Evolutionary conservation across 2,113 vertebrate species (phyloP).

Genomic region (Callaeas wilsoni): DNA sequence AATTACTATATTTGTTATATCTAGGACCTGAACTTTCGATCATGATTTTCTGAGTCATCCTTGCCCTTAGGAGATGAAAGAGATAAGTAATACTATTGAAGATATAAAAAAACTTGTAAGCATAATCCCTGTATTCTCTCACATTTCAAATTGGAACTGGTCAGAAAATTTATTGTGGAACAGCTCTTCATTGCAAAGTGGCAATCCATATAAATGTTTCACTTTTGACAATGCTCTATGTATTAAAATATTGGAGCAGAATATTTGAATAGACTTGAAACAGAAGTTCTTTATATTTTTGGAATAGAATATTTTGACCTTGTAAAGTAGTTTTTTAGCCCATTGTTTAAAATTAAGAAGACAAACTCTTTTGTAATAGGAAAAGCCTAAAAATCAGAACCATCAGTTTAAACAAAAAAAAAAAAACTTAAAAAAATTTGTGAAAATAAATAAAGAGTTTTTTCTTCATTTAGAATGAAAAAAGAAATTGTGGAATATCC

Average conservation of each 20-base stretch:
- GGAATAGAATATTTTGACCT: neutral
- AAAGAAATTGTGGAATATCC: neutral
- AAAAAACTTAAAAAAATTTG: neutral
- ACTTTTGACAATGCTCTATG: neutral
- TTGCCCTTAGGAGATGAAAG: neutral
- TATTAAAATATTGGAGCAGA: neutral
- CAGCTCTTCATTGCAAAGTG: neutral
- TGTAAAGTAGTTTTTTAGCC: neutral
- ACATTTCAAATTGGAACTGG: neutral
- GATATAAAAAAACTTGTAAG: neutral
- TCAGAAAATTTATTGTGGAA: neutral
- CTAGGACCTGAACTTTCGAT: neutral
- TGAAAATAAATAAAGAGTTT: neutral
- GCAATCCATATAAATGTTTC: neutral
- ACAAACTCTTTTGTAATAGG: neutral
- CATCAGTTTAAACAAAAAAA: neutral
- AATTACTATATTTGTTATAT: neutral
- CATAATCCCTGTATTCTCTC: neutral
- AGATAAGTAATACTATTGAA: neutral
- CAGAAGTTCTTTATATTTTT: neutral
- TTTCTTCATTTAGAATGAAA: neutral
- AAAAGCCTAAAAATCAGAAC: neutral
- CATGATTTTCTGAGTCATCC: neutral
- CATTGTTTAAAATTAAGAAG: slow-evolving; percentile 3
- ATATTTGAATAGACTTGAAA: neutral